These are phyloP conservation scores for Dolichallabes microphthalmus DNA, from an alignment of 2,113 vertebrate species.

Conservation along the genomic window DNA sequence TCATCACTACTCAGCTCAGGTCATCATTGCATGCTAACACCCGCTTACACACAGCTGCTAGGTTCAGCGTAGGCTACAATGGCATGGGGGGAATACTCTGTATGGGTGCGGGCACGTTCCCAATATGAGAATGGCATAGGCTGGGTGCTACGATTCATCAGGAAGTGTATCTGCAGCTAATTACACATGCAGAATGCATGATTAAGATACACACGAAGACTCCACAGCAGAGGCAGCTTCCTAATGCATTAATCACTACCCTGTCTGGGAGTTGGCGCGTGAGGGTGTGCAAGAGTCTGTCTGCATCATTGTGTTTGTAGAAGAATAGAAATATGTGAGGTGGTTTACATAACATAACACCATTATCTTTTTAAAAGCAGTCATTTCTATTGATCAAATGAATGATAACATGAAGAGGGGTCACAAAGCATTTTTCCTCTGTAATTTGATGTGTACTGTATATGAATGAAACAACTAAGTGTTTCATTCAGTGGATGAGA, in stretches of 20 bases:
- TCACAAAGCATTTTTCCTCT: not conserved
- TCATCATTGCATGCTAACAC: slow-evolving; percentile 36
- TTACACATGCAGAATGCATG: slow-evolving; percentile 69
- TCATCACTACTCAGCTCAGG: slow-evolving; percentile 61
- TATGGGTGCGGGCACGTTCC: slow-evolving; percentile 48
- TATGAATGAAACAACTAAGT: not conserved
- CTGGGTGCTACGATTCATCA: slow-evolving; percentile 60
- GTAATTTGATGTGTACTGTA: not conserved
- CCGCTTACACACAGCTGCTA: slow-evolving; percentile 62
- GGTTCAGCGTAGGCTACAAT: slow-evolving; percentile 32
- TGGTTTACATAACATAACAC: slow-evolving; percentile 5
- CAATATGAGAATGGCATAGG: slow-evolving; percentile 11
- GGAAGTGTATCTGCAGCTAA: slow-evolving; percentile 65
- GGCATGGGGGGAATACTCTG: not conserved
- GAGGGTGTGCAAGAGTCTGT: slow-evolving; percentile 33
- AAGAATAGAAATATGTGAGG: not conserved
- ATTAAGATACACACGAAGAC: slow-evolving; percentile 67
- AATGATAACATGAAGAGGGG: not conserved
- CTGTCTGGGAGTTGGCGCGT: slow-evolving; percentile 49
- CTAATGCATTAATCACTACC: slow-evolving; percentile 68
- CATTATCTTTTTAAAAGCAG: not conserved
- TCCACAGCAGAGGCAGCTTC: slow-evolving; percentile 50
- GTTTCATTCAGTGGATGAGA: not conserved
- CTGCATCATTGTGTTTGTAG: slow-evolving; percentile 32
- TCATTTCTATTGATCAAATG: not conserved